Evolutionary conservation across 2,888 invertebrate species (phyloP).

Genomic region (Neoitamus cyanurus): DNA sequence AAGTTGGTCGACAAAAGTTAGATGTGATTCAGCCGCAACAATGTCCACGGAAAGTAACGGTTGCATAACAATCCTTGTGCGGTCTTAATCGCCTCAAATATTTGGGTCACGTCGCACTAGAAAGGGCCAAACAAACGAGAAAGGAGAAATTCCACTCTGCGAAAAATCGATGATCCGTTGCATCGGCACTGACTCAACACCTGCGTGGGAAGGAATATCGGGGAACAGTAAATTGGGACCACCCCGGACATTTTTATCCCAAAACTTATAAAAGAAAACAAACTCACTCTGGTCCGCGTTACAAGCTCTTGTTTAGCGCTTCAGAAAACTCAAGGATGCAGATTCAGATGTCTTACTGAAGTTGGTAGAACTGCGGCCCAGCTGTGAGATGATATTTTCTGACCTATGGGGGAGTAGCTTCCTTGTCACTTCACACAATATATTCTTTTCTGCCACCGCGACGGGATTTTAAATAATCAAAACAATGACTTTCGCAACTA

Average conservation of each 20-base stretch:
- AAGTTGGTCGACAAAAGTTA: background rate
- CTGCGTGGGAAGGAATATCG: background rate
- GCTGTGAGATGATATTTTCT: background rate
- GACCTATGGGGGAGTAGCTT: background rate
- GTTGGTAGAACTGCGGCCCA: constrained; percentile 19
- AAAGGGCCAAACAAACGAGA: background rate
- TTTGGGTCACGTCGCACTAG: background rate
- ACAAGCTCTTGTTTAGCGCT: background rate
- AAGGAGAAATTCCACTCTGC: background rate
- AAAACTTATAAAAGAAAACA: background rate
- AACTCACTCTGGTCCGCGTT: background rate
- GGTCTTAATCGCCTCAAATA: background rate
- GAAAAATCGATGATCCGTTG: background rate
- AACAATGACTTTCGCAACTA: background rate
- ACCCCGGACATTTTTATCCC: background rate
- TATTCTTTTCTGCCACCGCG: background rate
- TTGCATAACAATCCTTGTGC: background rate
- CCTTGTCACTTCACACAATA: background rate
- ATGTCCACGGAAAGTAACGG: background rate
- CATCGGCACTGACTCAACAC: background rate
- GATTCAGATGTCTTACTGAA: background rate
- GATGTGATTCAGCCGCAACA: background rate
- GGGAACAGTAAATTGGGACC: background rate
- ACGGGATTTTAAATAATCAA: background rate
- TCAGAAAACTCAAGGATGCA: background rate